Conservation (phyloP, 2,888 invertebrate genomes). For the Stenichneumon culpator region DNA sequence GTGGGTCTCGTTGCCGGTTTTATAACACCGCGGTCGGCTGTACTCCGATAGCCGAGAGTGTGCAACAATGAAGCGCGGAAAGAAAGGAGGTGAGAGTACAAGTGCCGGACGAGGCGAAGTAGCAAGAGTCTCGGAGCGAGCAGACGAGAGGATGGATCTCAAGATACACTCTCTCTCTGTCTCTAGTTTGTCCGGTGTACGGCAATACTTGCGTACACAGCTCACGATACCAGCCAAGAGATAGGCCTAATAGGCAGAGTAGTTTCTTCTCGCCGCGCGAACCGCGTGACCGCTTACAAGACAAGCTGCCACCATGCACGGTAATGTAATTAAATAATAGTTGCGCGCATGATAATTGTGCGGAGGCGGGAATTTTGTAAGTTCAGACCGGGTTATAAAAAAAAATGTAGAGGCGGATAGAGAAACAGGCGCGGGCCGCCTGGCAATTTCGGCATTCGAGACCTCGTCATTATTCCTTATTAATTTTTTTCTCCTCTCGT, state of each 20-base stretch:
- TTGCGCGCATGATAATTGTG: constrained; percentile 40
- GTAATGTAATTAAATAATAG: constrained; percentile 53
- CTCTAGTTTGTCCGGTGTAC: constrained; percentile 3
- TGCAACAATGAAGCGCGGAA: constrained; percentile 64
- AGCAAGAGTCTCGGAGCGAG: constrained; percentile 55
- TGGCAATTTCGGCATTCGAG: neutral
- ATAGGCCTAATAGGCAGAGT: constrained; percentile 42
- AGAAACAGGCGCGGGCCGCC: neutral
- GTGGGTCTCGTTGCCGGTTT: constrained; percentile 49
- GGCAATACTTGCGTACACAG: neutral
- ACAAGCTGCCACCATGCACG: constrained; percentile 6
- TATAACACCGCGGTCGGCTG: constrained; percentile 3
- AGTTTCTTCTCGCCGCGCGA: neutral
- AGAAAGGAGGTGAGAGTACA: constrained; percentile 68
- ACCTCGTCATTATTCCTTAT: neutral
- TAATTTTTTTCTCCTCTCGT: neutral
- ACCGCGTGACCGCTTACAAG: constrained; percentile 43
- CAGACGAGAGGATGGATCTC: constrained; percentile 41
- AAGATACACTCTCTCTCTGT: constrained; percentile 9
- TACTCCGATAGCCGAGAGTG: constrained; percentile 9
- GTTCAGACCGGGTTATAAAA: neutral
- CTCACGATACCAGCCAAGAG: constrained; percentile 18
- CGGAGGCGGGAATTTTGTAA: constrained; percentile 25
- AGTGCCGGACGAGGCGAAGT: constrained; percentile 43
- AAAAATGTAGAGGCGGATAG: neutral